Evolutionary conservation across 2,888 invertebrate species (phyloP).

Genomic region (Caenorhabditis sp.): DNA sequence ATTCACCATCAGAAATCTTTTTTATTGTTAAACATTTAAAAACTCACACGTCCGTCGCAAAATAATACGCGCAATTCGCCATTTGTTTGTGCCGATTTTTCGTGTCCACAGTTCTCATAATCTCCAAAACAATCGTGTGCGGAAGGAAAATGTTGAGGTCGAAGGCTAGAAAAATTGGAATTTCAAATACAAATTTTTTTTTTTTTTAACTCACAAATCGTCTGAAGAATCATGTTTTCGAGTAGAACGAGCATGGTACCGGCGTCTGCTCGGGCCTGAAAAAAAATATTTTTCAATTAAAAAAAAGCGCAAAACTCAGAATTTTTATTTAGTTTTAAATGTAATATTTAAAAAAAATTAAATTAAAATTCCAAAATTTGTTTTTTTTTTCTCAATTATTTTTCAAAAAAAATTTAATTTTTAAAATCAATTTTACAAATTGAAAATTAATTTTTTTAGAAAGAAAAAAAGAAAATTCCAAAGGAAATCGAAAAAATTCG

Average conservation of each 20-base stretch:
- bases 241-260: conserved; percentile 96
- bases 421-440: no score
- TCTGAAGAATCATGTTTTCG: conserved; percentile 97
- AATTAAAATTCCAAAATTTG: no score
- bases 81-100: conserved; percentile 84
- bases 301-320: no score
- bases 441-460: no score
- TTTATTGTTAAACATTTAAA: conserved; percentile 17
- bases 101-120: conserved; percentile 92
- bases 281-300: background rate
- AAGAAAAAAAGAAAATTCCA: no score
- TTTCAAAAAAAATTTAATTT: no score
- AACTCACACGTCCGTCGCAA: conserved; percentile 94
- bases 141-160: conserved; percentile 99
- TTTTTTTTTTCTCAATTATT: no score
- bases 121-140: conserved; percentile 96
- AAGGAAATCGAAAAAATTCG: conserved; percentile 2
- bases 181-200: no score
- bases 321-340: no score
- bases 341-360: no score
- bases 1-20: no score
- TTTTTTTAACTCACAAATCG: conserved; percentile 90
- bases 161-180: conserved; percentile 87
- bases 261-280: conserved; percentile 87
- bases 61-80: conserved; percentile 97